A percentile compares a stretch with the other conserved stretches of the same genome.
phyloP scores from a whole-genome alignment of 2,113 vertebrate genomes.

The Strix aluco region DNA sequence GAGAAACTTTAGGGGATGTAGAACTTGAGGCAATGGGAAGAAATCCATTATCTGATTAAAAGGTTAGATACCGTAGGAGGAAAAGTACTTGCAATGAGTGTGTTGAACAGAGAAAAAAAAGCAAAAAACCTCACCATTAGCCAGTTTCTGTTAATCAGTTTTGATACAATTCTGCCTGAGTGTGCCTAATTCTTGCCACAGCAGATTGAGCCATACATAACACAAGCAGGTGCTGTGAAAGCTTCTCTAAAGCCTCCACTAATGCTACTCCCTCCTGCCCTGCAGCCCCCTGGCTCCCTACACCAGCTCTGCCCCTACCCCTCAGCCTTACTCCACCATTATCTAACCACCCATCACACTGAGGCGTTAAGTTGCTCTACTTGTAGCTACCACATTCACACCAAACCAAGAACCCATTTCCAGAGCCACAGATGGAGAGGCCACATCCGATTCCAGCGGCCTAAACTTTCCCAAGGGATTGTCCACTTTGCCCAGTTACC shows the following conservation, averaged over 20 bases:
- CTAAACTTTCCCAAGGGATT: not conserved
- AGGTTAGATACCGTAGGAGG: slow-evolving; percentile 60
- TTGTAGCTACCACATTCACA: not conserved
- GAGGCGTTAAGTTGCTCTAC: not conserved
- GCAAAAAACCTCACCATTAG: not conserved
- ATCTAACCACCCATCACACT: not conserved
- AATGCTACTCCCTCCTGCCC: not conserved
- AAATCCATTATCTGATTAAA: slow-evolving; percentile 64
- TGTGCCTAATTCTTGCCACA: slow-evolving; percentile 10
- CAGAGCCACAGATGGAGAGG: not conserved
- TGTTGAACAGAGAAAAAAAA: not conserved
- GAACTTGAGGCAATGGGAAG: slow-evolving; percentile 29
- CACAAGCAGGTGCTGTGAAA: not conserved
- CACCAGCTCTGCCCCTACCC: not conserved
- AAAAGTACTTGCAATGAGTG: slow-evolving; percentile 32
- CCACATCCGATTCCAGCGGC: not conserved
- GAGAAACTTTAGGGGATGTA: slow-evolving; percentile 2
- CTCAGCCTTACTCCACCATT: not conserved
- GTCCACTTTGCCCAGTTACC: not conserved
- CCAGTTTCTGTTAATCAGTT: slow-evolving; percentile 61
- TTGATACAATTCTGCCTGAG: slow-evolving; percentile 54
- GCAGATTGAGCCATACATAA: not conserved
- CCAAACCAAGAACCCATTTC: not conserved
- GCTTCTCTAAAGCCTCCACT: not conserved
- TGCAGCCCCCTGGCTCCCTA: not conserved